Evolutionary conservation across 2,797 vertebrate genomes (phyloP).

Genomic region (Eupleurogrammus muticus): DNA sequence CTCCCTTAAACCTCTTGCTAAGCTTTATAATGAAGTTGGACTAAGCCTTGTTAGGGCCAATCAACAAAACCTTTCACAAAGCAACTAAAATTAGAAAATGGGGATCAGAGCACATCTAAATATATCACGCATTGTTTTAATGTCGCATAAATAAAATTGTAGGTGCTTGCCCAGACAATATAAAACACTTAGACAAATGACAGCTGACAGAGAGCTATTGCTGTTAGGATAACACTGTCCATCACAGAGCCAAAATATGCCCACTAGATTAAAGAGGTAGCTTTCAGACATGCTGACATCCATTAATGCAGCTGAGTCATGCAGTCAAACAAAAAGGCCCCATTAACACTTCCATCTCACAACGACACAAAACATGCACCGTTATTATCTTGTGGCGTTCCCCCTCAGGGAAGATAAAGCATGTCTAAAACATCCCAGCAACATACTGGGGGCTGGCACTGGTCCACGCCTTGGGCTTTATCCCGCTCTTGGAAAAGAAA

Average conservation of each 20-base stretch:
- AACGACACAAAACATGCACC: constrained; percentile 56
- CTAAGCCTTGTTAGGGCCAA: constrained; percentile 24
- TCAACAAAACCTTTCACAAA: constrained; percentile 9
- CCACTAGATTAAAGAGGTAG: constrained; percentile 72
- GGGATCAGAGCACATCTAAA: constrained; percentile 13
- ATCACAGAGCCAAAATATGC: constrained; percentile 67
- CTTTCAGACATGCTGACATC: constrained; percentile 74
- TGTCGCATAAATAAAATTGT: constrained; percentile 36
- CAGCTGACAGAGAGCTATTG: constrained; percentile 50
- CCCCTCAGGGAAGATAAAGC: constrained; percentile 37
- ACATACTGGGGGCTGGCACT: constrained; percentile 18
- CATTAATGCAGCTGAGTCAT: constrained; percentile 71
- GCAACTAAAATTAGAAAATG: constrained; percentile 14
- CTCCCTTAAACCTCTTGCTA: constrained; percentile 25
- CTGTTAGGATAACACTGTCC: constrained; percentile 52
- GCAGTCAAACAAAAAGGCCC: constrained; percentile 58
- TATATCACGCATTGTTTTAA: constrained; percentile 15
- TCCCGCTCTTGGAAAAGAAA: constrained; percentile 1
- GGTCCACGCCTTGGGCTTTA: constrained; percentile 32
- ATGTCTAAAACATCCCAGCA: constrained; percentile 45
- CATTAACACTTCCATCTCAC: constrained; percentile 72
- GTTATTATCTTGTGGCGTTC: constrained; percentile 53
- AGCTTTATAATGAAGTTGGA: constrained; percentile 25
- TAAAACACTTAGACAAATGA: constrained; percentile 44
- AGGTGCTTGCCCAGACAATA: constrained; percentile 54